Conservation (phyloP, 2,797 vertebrate genomes). For the Hipposideros larvatus region DNA sequence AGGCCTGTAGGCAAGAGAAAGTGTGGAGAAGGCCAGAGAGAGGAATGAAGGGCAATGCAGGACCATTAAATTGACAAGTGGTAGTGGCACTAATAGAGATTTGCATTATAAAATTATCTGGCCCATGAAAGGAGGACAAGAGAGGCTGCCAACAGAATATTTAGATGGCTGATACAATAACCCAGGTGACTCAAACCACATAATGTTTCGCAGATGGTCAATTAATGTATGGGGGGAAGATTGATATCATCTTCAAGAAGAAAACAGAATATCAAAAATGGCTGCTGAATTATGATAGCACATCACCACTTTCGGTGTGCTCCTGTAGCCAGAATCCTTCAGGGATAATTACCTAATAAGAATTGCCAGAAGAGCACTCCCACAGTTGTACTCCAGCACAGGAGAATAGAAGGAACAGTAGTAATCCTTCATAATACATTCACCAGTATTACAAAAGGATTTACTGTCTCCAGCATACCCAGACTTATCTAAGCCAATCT, state of each 20-base stretch:
- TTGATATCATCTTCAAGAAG: background rate
- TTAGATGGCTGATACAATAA: background rate
- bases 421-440: background rate
- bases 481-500: background rate
- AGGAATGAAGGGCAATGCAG: background rate
- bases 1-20: background rate
- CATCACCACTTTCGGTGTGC: background rate
- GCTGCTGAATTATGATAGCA: background rate
- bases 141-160: background rate
- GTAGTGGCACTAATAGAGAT: background rate
- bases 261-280: background rate
- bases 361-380: background rate
- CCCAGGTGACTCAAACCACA: background rate
- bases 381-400: background rate
- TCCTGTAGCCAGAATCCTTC: background rate
- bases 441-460: background rate
- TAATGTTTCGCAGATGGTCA: background rate
- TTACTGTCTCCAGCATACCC: background rate
- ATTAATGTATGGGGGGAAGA: background rate
- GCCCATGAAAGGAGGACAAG: background rate
- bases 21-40: background rate
- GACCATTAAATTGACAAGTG: background rate
- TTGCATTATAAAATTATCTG: background rate
- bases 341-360: background rate
- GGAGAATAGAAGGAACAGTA: background rate